Evolutionary conservation across 2,797 vertebrate genomes (phyloP), one percentile per base, ranked within the genome.

Genomic region (Neostethus bicornis): DNA sequence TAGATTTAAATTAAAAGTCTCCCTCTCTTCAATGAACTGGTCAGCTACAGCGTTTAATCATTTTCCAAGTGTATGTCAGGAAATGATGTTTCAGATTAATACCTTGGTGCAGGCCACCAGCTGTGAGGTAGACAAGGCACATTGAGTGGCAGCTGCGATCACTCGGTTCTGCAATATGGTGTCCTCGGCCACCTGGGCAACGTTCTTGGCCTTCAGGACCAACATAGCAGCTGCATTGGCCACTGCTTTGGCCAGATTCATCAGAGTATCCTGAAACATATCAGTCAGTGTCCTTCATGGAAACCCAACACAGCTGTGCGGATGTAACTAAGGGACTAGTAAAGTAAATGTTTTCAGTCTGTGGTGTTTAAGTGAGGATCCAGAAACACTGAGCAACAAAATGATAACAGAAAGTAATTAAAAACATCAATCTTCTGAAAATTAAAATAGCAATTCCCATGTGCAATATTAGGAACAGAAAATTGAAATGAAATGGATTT

Each of bases 91-190:
- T 65, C 10, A 67, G 48, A 61, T 38, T 38, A 26, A 43, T 91
- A 97, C 97, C 96, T 99, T 99, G 3, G 97, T 97, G 79, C 97
- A 99, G 3, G 97, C 97, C 50, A 99, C 97, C 3, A 99, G 92
- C 91, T 99, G 97, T 1, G 97, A 99, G 50, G 97, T 99, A 56
- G 97, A 98, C 26, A 99, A 94, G 0, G 97, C 97, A 2, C 97
- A 99, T 76, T 96, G 97, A 1, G 97, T 99, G 32, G 97, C 97
- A 2, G 97, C 96, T 16, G 97, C 95, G 13, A 99, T 98, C 77
- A 99, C 97, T 13, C 95, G 91, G 91, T 99, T 99, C 92, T 99
- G 97, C 57, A 98, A 89, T 7, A 94, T 92, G 0, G 93, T 93
- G 70, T 99, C 97, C 80, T 99, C 97, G 0, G 97, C 94, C 47